Conservation (phyloP, 2,888 invertebrate genomes). For the Apeira syringaria region DNA sequence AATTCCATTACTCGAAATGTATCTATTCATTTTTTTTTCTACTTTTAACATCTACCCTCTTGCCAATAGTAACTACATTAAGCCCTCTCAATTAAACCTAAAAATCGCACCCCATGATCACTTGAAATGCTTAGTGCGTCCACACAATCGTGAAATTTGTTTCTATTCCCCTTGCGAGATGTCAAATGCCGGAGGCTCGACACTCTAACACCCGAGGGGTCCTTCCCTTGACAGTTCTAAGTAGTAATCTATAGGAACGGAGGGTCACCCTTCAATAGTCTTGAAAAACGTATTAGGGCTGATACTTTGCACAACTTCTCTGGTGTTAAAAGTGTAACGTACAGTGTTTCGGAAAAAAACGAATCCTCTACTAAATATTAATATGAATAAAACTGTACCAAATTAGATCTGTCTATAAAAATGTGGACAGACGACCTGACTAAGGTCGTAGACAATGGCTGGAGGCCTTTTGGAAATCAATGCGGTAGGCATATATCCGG, state of each 20-base stretch:
- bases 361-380: too few relatives aligned
- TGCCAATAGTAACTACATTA: conserved; percentile 21
- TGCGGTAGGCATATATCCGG: too few relatives aligned
- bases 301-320: neutral
- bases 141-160: conserved; percentile 65
- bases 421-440: too few relatives aligned
- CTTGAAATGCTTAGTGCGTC: conserved; percentile 53
- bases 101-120: conserved; percentile 37
- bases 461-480: too few relatives aligned
- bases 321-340: too few relatives aligned
- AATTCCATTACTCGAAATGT: too few relatives aligned
- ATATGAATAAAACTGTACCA: too few relatives aligned
- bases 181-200: conserved; percentile 43
- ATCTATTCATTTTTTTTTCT: too few relatives aligned
- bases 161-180: conserved; percentile 58
- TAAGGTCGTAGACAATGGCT: too few relatives aligned
- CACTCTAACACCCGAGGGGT: conserved; percentile 22
- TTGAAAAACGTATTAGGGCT: conserved; percentile 1
- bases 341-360: too few relatives aligned
- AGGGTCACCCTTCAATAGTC: conserved; percentile 55
- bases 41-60: too few relatives aligned
- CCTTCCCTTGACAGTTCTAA: conserved; percentile 63
- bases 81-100: conserved; percentile 34
- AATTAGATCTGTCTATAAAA: too few relatives aligned
- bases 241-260: conserved; percentile 70